These are phyloP conservation scores for Pachycephus smyrnensis DNA, from an alignment of 2,888 invertebrate species.

Conservation along the genomic window DNA sequence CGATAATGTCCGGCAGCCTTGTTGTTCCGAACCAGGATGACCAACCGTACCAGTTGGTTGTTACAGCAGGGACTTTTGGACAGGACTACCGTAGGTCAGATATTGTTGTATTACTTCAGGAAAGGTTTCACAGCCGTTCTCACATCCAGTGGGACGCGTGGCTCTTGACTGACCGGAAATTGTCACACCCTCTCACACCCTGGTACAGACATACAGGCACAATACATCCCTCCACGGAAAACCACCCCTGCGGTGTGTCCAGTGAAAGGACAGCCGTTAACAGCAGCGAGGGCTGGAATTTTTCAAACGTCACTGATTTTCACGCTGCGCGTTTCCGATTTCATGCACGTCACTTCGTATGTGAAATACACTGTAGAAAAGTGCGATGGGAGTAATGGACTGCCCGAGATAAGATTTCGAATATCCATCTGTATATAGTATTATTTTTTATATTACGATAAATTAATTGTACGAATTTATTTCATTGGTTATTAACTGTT, in stretches of 20 bases:
- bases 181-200: conserved; percentile 1
- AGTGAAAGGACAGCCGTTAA: conserved; percentile 44
- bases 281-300: conserved; percentile 9
- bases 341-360: no score
- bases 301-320: conserved; percentile 13
- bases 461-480: no score
- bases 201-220: no score
- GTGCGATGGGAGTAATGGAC: no score
- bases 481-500: no score
- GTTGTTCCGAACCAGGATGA: conserved; percentile 16
- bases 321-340: no score
- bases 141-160: conserved; percentile 10
- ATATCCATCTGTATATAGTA: no score
- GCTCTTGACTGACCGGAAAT: conserved; percentile 17
- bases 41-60: conserved; percentile 8
- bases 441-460: no score
- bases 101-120: conserved; percentile 13
- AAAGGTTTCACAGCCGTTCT: conserved; percentile 18
- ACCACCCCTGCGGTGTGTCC: conserved; percentile 38
- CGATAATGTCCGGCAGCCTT: conserved; percentile 31
- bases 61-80: no score
- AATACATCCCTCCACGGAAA: no score
- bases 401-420: no score
- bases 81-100: conserved; percentile 13
- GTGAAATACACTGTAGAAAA: no score